Evolutionary conservation across 2,113 vertebrate genomes (phyloP).

Genomic region (Scalopus aquaticus): DNA sequence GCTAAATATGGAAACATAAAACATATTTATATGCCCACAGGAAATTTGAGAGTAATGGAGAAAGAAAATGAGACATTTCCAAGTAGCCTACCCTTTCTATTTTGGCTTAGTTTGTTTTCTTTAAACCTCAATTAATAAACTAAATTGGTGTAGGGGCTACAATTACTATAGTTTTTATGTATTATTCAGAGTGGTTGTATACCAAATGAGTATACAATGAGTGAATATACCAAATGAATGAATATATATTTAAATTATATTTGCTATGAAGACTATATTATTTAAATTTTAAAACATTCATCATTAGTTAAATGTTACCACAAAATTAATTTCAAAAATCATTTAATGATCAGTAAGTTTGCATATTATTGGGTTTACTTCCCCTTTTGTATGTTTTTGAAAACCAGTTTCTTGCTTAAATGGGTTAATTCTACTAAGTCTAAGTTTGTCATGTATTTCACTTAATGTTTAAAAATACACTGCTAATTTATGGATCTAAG

Average conservation of each 20-base stretch:
- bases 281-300: conserved; percentile 55
- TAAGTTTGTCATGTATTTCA: background rate
- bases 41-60: background rate
- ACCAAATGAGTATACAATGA: conserved; percentile 21
- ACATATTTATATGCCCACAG: background rate
- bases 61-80: background rate
- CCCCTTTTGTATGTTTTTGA: conserved; percentile 17
- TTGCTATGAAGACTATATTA: conserved; percentile 3
- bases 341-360: conserved; percentile 60
- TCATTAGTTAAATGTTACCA: conserved; percentile 62
- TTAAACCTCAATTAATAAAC: background rate
- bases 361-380: conserved; percentile 60
- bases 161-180: conserved; percentile 44
- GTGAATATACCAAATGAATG: conserved; percentile 31
- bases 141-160: background rate
- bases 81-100: background rate
- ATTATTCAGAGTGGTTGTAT: conserved; percentile 60
- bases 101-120: background rate
- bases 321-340: conserved; percentile 29
- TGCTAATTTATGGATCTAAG: background rate
- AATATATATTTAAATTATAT: background rate
- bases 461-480: background rate
- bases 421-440: background rate
- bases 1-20: background rate
- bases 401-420: background rate